These are phyloP conservation scores for Sylvicola cinctus DNA, from an alignment of 2,888 invertebrate species.

Conservation along the genomic window DNA sequence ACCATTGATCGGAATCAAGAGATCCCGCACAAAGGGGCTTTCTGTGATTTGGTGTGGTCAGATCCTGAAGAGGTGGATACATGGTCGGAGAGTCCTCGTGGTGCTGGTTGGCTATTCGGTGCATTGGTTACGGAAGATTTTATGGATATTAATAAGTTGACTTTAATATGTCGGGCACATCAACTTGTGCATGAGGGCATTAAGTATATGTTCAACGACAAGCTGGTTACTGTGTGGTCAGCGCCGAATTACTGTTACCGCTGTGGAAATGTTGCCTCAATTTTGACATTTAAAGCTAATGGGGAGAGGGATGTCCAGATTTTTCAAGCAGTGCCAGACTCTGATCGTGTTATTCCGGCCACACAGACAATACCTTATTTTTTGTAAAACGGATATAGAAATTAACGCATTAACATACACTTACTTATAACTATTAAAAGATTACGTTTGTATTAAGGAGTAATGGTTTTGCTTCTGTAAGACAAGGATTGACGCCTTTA, in stretches of 20 bases:
- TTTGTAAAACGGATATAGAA: no score
- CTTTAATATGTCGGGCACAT: conserved; percentile 93
- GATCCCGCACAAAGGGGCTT: conserved; percentile 95
- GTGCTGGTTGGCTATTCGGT: conserved; percentile 96
- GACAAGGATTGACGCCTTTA: no score
- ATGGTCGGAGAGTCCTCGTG: conserved; percentile 81
- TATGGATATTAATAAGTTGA: conserved; percentile 79
- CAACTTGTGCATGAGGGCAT: conserved; percentile 97
- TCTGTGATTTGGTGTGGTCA: conserved; percentile 98
- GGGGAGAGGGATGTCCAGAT: conserved; percentile 63
- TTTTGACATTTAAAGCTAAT: conserved; percentile 68
- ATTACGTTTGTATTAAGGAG: no score
- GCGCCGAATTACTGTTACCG: conserved; percentile 99
- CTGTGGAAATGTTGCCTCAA: conserved; percentile 96
- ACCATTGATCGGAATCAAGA: conserved; percentile 91
- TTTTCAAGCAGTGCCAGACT: conserved; percentile 91
- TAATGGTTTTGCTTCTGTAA: no score
- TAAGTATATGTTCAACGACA: conserved; percentile 96
- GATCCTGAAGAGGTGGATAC: conserved; percentile 94
- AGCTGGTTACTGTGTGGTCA: conserved; percentile 96
- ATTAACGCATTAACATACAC: no score
- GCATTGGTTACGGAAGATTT: conserved; percentile 85
- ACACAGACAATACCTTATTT: conserved; percentile 93
- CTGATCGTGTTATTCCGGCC: conserved; percentile 80
- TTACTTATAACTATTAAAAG: no score